Evolutionary conservation across 2,113 vertebrate species (phyloP).

Genomic region (Apodemus speciosus): DNA sequence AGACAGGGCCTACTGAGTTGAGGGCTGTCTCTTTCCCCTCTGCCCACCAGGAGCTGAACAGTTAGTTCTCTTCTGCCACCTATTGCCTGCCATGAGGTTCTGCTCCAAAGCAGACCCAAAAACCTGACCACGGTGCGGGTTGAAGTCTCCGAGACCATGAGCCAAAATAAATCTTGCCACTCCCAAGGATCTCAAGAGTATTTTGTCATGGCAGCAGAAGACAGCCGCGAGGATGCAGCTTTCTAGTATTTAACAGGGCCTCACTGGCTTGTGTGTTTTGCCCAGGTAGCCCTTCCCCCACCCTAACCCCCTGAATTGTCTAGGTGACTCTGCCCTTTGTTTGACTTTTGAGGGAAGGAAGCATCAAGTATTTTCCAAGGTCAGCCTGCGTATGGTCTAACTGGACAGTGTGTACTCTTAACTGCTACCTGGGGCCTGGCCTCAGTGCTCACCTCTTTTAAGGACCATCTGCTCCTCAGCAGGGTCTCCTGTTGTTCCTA

Average conservation of each 20-base stretch:
- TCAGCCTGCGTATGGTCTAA: background rate
- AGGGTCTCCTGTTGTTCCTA: slow-evolving; percentile 24
- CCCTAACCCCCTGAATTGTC: background rate
- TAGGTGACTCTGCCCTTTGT: background rate
- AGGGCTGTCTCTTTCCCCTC: background rate
- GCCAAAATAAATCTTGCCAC: background rate
- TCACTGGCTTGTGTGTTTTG: background rate
- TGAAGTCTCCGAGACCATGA: background rate
- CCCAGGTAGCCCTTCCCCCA: background rate
- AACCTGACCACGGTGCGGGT: background rate
- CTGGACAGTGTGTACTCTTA: background rate
- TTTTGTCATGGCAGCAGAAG: background rate
- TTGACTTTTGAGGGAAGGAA: background rate
- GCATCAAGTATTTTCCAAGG: background rate
- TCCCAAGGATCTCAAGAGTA: background rate
- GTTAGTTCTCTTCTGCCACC: background rate
- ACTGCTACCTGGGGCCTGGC: slow-evolving; percentile 59
- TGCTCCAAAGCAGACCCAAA: background rate
- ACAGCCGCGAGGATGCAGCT: background rate
- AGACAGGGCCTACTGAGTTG: background rate
- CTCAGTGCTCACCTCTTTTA: slow-evolving; percentile 68
- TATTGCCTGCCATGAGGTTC: background rate
- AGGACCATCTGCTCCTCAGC: slow-evolving; percentile 70
- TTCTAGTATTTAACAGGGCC: background rate
- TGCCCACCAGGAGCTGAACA: background rate